Evolutionary conservation across 2,797 vertebrate species (phyloP).

Genomic region (Arremon aurantiirostris): DNA sequence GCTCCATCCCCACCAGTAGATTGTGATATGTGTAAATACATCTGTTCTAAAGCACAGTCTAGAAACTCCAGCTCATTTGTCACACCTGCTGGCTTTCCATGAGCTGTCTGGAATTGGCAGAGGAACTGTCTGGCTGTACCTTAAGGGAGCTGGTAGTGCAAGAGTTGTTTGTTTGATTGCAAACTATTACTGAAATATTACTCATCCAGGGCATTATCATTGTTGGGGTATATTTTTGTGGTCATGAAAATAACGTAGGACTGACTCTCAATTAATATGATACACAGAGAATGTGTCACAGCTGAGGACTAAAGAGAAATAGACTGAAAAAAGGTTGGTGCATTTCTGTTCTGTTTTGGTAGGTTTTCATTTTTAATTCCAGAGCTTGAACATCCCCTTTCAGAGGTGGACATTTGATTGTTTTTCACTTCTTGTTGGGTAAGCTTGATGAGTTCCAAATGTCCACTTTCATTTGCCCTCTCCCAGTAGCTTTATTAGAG

Average conservation of each 20-base stretch:
- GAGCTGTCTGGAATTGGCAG: slow-evolving; percentile 11
- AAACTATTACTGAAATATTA: slow-evolving; percentile 22
- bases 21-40: slow-evolving; percentile 67
- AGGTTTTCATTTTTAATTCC: background rate
- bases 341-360: background rate
- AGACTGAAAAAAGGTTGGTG: background rate
- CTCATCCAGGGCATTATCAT: background rate
- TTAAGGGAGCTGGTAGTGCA: background rate
- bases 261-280: background rate
- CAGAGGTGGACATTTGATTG: background rate
- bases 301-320: background rate
- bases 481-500: background rate
- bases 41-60: slow-evolving; percentile 56
- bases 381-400: background rate
- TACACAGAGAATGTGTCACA: background rate
- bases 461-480: background rate
- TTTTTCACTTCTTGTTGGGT: background rate
- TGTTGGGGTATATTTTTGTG: background rate
- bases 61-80: slow-evolving; percentile 55
- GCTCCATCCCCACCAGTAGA: slow-evolving; percentile 31
- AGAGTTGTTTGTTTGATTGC: background rate
- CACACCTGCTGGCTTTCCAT: slow-evolving; percentile 46
- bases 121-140: slow-evolving; percentile 18
- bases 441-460: background rate
- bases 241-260: background rate